Percentiles rank a stretch among this genome's conserved stretches.
phyloP scores from a whole-genome alignment of 2,113 vertebrate genomes.

The Rhea pennata region DNA sequence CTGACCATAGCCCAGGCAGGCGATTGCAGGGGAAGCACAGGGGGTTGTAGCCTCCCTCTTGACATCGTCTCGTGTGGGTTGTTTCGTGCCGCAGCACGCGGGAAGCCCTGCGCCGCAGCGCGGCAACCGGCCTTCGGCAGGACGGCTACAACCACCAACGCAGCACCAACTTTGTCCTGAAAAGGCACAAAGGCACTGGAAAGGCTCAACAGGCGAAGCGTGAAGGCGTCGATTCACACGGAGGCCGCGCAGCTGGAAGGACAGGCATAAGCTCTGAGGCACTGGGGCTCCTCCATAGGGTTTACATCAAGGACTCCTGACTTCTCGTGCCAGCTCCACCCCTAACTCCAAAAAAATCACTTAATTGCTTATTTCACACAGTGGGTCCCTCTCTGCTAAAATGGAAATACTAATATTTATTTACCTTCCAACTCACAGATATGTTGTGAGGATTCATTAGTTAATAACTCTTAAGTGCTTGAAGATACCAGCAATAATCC shows the following conservation, averaged over 20 bases:
- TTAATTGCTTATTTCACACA: conserved; percentile 40
- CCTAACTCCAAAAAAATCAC: conserved; percentile 33
- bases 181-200: background rate
- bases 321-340: conserved; percentile 19
- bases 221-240: background rate
- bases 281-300: background rate
- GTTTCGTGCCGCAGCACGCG: fast-evolving
- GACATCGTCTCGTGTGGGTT: background rate
- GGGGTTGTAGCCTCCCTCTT: background rate
- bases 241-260: background rate
- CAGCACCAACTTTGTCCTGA: background rate
- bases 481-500: background rate
- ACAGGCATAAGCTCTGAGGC: background rate
- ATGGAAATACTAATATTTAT: conserved; percentile 46
- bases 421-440: conserved; percentile 40
- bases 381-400: conserved; percentile 22
- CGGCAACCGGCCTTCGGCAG: background rate
- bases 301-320: background rate
- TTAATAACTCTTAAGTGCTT: conserved; percentile 61
- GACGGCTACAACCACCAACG: fast-evolving
- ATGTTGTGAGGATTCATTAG: conserved; percentile 59
- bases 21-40: background rate
- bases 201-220: background rate
- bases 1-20: background rate
- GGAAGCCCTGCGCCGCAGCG: background rate